Evolutionary conservation across 2,888 invertebrate genomes (phyloP).

Genomic region (Lasiommata megera): DNA sequence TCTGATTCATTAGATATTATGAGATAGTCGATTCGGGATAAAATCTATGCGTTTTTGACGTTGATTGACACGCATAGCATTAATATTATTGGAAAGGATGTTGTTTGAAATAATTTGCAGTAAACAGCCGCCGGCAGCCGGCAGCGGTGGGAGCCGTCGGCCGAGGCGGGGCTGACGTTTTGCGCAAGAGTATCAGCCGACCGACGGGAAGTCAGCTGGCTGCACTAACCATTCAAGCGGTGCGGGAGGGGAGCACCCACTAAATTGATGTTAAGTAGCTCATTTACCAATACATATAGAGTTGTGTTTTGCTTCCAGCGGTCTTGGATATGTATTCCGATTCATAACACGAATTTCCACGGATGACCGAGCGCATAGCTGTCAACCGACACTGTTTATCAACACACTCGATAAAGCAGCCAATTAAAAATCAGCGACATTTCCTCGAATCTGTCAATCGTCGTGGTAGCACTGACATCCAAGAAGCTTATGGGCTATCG

Average conservation of each 20-base stretch:
- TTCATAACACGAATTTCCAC: slow-evolving; percentile 47
- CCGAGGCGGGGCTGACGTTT: slow-evolving; percentile 26
- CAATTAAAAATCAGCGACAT: slow-evolving; percentile 47
- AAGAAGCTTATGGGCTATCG: slow-evolving; percentile 12
- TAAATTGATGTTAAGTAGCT: slow-evolving; percentile 25
- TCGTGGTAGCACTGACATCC: slow-evolving; percentile 2
- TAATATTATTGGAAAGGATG: slow-evolving; percentile 10
- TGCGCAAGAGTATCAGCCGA: slow-evolving; percentile 27
- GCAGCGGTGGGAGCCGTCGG: slow-evolving; percentile 25
- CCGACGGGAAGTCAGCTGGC: slow-evolving; percentile 63
- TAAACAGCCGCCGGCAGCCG: slow-evolving; percentile 4
- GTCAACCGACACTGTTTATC: slow-evolving; percentile 76
- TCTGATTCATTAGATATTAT: too few species aligned
- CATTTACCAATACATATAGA: slow-evolving; percentile 21
- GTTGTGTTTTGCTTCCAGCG: slow-evolving; percentile 48
- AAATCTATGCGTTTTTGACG: background rate
- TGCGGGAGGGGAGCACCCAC: slow-evolving; percentile 24
- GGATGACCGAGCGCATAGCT: slow-evolving; percentile 41
- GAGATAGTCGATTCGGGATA: background rate
- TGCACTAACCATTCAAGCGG: slow-evolving; percentile 36
- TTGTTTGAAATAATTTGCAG: slow-evolving; percentile 3
- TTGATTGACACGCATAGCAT: background rate
- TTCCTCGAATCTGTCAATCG: slow-evolving; percentile 4
- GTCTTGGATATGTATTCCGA: slow-evolving; percentile 43
- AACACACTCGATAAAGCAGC: slow-evolving; percentile 53